These are phyloP conservation scores for Ptychodera flava DNA, from an alignment of 35 echinoderm and acorn worm genomes.

Conservation along the genomic window DNA sequence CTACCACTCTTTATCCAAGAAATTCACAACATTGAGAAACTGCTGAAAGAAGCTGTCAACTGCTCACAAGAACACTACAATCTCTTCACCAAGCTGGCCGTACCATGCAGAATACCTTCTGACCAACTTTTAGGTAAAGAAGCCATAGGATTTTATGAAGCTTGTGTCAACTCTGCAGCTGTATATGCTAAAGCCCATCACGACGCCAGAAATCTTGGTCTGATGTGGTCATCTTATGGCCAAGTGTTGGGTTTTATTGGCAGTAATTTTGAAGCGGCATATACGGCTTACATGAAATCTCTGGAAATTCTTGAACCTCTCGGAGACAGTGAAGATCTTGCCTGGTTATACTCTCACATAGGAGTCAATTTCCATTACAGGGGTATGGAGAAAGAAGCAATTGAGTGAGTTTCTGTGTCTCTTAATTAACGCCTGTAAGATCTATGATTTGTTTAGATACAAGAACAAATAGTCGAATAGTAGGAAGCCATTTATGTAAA, in stretches of 20 bases:
- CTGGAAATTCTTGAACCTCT: slow-evolving; percentile 6
- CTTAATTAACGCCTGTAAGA: too few relatives aligned
- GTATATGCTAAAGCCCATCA: background rate
- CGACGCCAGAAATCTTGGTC: background rate
- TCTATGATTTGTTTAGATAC: too few relatives aligned
- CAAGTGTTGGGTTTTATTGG: slow-evolving; percentile 12
- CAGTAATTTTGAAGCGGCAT: background rate
- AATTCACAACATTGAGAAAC: slow-evolving; percentile 16
- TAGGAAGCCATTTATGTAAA: too few relatives aligned
- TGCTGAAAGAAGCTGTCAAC: slow-evolving; percentile 10
- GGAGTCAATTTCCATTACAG: slow-evolving; percentile 9
- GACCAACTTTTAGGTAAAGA: slow-evolving; percentile 17
- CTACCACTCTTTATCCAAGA: slow-evolving; percentile 17
- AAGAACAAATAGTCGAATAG: too few relatives aligned
- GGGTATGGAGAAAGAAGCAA: background rate
- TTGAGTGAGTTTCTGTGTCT: slow-evolving; percentile 16
- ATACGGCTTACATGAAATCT: background rate
- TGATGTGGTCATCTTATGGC: slow-evolving; percentile 22
- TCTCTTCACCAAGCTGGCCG: slow-evolving; percentile 23
- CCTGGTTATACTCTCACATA: slow-evolving; percentile 29
- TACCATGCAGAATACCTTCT: slow-evolving; percentile 5
- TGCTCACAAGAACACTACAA: slow-evolving; percentile 23
- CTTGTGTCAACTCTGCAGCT: background rate
- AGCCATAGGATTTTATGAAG: slow-evolving; percentile 31
- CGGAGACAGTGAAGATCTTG: slow-evolving; percentile 22